These are phyloP conservation scores for Alauda arvensis DNA, from an alignment of 2,797 vertebrate species.

Conservation along the genomic window DNA sequence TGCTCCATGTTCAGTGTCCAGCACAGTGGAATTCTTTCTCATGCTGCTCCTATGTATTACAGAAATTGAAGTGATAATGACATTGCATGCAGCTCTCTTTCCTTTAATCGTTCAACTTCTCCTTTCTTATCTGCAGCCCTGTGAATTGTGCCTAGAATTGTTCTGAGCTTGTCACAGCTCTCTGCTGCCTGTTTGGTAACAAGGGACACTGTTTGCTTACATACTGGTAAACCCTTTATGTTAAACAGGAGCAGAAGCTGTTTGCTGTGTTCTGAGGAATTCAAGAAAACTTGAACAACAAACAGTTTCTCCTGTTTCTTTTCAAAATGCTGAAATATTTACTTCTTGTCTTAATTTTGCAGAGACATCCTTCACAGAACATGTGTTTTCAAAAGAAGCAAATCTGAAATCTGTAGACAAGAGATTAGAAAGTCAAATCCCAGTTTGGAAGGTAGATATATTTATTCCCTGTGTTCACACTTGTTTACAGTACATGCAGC, in stretches of 20 bases:
- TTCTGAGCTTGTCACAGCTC: constrained; percentile 1
- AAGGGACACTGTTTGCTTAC: neutral
- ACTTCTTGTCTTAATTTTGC: constrained; percentile 8
- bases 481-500: neutral
- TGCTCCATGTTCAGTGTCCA: neutral
- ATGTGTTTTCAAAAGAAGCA: neutral
- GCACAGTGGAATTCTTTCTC: neutral
- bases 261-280: neutral
- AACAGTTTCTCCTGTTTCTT: neutral
- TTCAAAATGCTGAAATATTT: neutral
- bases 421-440: neutral
- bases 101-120: neutral
- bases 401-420: neutral
- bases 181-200: constrained; percentile 10
- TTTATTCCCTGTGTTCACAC: neutral
- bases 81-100: neutral
- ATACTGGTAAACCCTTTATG: neutral
- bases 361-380: neutral
- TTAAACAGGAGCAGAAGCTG: constrained; percentile 4
- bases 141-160: neutral
- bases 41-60: neutral
- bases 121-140: neutral
- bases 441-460: neutral
- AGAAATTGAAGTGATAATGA: neutral
- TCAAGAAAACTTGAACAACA: neutral